A percentile compares a stretch with the other conserved stretches of the same genome.
phyloP scores from a whole-genome alignment of 2,888 invertebrate species.

The Microdon myrmicae region DNA sequence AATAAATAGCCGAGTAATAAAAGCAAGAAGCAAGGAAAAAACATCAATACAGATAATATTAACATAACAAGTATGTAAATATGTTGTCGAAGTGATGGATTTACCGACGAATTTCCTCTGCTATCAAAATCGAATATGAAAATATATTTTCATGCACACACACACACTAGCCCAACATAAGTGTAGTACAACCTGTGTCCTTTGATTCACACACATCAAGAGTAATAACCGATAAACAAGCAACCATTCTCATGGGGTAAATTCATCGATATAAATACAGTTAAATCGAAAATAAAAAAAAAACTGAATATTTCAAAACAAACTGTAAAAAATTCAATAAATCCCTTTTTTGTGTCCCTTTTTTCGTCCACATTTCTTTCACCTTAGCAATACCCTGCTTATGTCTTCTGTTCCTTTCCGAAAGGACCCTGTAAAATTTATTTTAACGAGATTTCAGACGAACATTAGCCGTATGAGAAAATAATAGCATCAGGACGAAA shows the following conservation, averaged over 20 bases:
- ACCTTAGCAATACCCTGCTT: not conserved
- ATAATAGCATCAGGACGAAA: too few relatives aligned
- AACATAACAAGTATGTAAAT: not conserved
- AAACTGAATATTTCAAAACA: constrained; percentile 7
- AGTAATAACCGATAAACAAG: constrained; percentile 10
- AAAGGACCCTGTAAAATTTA: constrained; percentile 33
- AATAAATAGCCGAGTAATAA: not conserved
- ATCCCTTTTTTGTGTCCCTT: constrained; percentile 20
- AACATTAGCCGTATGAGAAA: constrained; percentile 43
- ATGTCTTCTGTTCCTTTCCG: not conserved
- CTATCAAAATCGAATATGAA: constrained; percentile 34
- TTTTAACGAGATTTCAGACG: constrained; percentile 45
- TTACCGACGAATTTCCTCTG: constrained; percentile 28
- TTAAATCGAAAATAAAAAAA: constrained; percentile 7
- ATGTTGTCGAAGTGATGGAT: constrained; percentile 33
- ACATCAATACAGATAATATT: constrained; percentile 2
- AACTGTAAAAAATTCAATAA: constrained; percentile 41
- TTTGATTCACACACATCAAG: constrained; percentile 1
- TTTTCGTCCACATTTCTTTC: constrained; percentile 2
- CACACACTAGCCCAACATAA: too few relatives aligned
- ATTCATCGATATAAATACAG: constrained; percentile 25
- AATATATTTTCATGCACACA: constrained; percentile 16
- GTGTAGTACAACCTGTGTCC: too few relatives aligned
- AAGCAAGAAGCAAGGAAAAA: constrained; percentile 7
- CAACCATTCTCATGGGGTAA: constrained; percentile 10